Evolutionary conservation across 2,888 invertebrate genomes (phyloP).

Genomic region (Tanaodytes sp.): DNA sequence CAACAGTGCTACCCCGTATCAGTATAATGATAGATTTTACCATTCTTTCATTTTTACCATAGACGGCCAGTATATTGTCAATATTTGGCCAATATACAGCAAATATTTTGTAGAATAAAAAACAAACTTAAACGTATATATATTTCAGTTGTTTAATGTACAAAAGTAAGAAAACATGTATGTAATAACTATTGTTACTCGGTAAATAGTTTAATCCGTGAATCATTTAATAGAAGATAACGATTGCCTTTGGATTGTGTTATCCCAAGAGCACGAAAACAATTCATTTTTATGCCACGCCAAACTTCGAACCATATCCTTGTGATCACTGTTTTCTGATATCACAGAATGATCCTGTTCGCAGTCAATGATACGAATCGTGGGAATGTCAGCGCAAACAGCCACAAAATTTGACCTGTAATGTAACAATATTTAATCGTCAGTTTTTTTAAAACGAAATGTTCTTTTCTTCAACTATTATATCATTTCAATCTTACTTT

Average conservation of each 20-base stretch:
- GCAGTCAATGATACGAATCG: conserved; percentile 73
- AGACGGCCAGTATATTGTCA: too few relatives aligned
- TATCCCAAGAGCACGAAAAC: conserved; percentile 78
- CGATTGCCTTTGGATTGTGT: conserved; percentile 68
- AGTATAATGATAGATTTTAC: too few relatives aligned
- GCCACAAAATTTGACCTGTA: conserved; percentile 71
- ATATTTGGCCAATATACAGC: too few relatives aligned
- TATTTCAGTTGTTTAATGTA: not conserved
- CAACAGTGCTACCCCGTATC: too few relatives aligned
- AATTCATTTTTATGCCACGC: conserved; percentile 75
- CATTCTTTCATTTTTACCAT: too few relatives aligned
- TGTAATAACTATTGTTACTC: not conserved
- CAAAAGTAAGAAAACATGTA: conserved; percentile 2
- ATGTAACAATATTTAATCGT: not conserved
- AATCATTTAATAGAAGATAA: conserved; percentile 18
- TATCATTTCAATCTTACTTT: too few relatives aligned
- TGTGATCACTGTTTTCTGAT: conserved; percentile 74
- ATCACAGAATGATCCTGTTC: conserved; percentile 65
- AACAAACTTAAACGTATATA: too few relatives aligned
- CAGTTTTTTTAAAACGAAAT: too few relatives aligned
- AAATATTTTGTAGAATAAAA: too few relatives aligned
- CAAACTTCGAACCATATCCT: conserved; percentile 76
- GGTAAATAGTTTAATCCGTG: not conserved
- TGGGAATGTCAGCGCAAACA: conserved; percentile 73
- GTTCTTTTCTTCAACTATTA: too few relatives aligned